Conservation (phyloP, 1,140 invertebrate genomes). For the Leptopilina clavipes region DNA sequence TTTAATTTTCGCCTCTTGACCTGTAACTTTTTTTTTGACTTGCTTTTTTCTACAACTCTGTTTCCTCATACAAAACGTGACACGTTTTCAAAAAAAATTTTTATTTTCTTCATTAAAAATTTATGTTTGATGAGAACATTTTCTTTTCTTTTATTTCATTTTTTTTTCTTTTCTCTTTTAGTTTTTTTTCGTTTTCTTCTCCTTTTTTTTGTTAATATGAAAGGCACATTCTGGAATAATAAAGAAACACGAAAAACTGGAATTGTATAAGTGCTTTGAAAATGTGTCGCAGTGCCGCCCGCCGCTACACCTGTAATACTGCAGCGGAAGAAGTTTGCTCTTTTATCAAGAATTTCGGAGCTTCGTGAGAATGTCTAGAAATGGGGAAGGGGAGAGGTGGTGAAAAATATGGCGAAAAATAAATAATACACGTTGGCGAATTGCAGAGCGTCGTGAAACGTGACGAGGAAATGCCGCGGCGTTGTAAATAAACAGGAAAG, state of each 20-base stretch:
- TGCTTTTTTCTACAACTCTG: too few relatives aligned
- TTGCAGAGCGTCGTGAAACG: constrained; percentile 46
- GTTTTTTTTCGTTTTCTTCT: too few relatives aligned
- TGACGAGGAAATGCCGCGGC: constrained; percentile 42
- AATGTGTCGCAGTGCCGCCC: neutral
- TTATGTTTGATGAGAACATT: too few relatives aligned
- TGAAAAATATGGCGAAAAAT: constrained; percentile 20
- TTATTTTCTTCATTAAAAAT: too few relatives aligned
- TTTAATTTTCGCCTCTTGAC: too few relatives aligned
- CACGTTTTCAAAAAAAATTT: too few relatives aligned
- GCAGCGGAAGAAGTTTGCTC: constrained; percentile 25
- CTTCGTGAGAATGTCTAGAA: constrained; percentile 1
- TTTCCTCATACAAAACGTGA: too few relatives aligned
- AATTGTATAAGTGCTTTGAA: neutral
- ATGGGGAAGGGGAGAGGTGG: too few relatives aligned
- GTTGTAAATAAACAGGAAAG: constrained; percentile 49
- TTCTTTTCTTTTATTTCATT: too few relatives aligned
- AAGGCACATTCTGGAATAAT: neutral
- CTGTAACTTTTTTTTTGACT: too few relatives aligned
- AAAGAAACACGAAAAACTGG: neutral
- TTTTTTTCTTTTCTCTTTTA: too few relatives aligned
- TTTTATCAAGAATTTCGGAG: constrained; percentile 28
- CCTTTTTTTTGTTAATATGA: neutral
- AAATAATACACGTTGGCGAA: constrained; percentile 30
- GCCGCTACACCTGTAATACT: constrained; percentile 8